Base-by-base conservation (phyloP, 2,888 invertebrate species). In the Ommatoiulus sabulosus region DNA sequence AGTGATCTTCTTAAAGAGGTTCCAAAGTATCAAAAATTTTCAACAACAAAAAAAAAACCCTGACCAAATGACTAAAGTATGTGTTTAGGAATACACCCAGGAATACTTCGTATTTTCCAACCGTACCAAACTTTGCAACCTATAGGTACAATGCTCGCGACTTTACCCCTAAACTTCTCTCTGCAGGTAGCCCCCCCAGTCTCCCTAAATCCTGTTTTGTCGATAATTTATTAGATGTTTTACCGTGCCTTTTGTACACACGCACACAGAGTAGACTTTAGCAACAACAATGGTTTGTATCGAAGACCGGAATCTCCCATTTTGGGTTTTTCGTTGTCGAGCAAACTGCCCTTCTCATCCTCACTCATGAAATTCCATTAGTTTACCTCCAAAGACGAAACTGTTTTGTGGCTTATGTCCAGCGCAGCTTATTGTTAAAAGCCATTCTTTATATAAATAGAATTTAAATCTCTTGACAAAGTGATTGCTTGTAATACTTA, bases 171-270 rank as follows among this genome's bases (percentile, higher is more conserved):
- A 80, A 35, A 10, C 7, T 35, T 80, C 35, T 80, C 80, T 35
- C 80, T 35, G 12, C 80, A 80, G 80, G 35, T 80, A 80, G 35
- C 80, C 80, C 80, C 72, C 10, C 35, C 12, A 80, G 80, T 35
- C 80, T 80, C 80, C 80, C 80, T 80, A 80, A 80, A 80, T 80
- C 80, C 80, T 80, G 80, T 80, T 80, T 80, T 80, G 80, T 80
- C 80, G 80, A 80, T 80, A 80, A 80, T 80, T 80, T 80, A 80
- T 80, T 80, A 80, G 80, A 80, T 80, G 80, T 80, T 80, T 80
- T 80, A 80, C 80, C 15, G 80, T 35, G 15, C 80, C 80, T 80
- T 80, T 80, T 80, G 80, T 80, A 80, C 80, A 80, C 80, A 80
- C 80, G 80, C 80, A 80, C 80, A 80, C 80, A 80, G 35, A 35